phyloP scores from a whole-genome alignment of 2,113 vertebrate species.

The Euleptes europaea region DNA sequence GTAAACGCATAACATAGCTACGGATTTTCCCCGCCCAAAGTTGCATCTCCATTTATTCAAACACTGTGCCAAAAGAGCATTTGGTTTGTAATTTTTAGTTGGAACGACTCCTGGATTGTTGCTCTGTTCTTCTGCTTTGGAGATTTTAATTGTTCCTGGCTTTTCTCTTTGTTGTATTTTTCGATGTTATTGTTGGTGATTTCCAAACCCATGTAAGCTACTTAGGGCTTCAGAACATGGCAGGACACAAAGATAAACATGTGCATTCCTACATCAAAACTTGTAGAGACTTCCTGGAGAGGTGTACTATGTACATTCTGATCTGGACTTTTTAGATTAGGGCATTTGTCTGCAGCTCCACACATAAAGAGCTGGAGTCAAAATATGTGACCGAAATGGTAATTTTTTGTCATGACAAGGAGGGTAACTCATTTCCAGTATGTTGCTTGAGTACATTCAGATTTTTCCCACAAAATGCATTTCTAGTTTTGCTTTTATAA shows the following conservation, averaged over 20 bases:
- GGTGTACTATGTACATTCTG: not conserved
- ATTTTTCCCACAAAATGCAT: constrained; percentile 35
- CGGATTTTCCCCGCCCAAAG: too few relatives aligned
- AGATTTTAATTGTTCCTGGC: too few relatives aligned
- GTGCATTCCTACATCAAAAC: not conserved
- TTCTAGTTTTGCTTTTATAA: constrained; percentile 15
- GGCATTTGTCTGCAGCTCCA: not conserved
- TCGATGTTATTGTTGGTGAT: too few relatives aligned
- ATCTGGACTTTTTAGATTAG: not conserved
- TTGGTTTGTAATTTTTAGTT: too few relatives aligned
- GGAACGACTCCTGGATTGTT: too few relatives aligned
- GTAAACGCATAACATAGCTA: too few relatives aligned
- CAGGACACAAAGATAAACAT: not conserved
- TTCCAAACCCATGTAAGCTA: too few relatives aligned
- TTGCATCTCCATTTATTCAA: too few relatives aligned
- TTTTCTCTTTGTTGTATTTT: too few relatives aligned
- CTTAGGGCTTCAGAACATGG: too few relatives aligned
- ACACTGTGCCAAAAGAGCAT: too few relatives aligned
- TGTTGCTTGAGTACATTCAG: constrained; percentile 47
- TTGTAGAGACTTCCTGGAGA: not conserved
- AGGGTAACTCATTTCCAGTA: constrained; percentile 1
- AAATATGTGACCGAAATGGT: not conserved
- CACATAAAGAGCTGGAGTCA: not conserved
- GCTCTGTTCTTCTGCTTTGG: too few relatives aligned
- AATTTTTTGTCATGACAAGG: not conserved